Base-by-base conservation (phyloP, 2,797 vertebrate genomes). In the Hippocampus kuda region DNA sequence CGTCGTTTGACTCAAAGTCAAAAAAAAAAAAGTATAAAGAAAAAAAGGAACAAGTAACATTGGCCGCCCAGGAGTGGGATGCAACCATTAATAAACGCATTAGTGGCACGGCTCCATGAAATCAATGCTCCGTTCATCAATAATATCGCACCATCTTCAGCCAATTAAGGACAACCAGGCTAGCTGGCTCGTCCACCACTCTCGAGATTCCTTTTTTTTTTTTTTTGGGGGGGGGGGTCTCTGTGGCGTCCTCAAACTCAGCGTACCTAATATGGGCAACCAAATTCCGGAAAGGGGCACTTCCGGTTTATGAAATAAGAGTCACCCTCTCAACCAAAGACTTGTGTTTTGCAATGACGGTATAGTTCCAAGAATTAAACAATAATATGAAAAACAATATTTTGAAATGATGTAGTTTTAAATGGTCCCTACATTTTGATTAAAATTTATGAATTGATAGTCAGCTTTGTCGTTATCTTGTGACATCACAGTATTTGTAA, bases 191-290 rank as follows among this genome's bases (percentile, higher is more conserved):
- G 27, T 60, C 57, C 63, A 30, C 0, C 66, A 61, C 70, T 83
- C 78, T 84, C 80, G 75, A 84, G 79, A 83, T 73, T 69, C 3
- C 67, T 70, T 77, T 78, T 75, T 6, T 54, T 54, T n/a, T 49
- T 6, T 49, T n/a, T n/a, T n/a, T n/a, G 13, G 7, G 4, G 13
- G n/a, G 10, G 12, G n/a, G 5, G 26, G 13, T 61, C 1, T 70
- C 72, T 67, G 22, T 70, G 46, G 44, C 22, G 0, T 59, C 26
- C 1, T 68, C 61, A 82, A 81, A 71, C 46, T 75, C 20, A 4
- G 7, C 1, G 3, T 0, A 1, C 1, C 9, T 20, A 67, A 66
- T 1, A 0, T 0, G 48, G n/a, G 3, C 0, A 0, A 38, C 34
- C 34, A 38, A 38, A 12, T 0, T 75, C 76, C 63, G 75, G 78